Percentiles rank a stretch among this genome's conserved stretches.
phyloP scores from a whole-genome alignment of 2,113 vertebrate species.

The Etheostoma cragini region DNA sequence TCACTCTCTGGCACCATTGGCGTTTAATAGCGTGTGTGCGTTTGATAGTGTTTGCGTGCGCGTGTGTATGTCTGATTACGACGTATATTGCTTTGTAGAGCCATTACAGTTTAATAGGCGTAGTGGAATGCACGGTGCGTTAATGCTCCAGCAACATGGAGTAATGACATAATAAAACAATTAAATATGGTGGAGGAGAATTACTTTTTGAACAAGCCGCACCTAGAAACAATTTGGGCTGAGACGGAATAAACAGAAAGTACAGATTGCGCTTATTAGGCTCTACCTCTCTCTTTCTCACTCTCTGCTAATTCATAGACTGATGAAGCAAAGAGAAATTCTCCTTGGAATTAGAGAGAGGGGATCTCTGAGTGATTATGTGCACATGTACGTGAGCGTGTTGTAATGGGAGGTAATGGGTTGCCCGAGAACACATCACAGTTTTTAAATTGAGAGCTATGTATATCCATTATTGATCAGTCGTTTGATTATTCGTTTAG shows the following conservation, averaged over 20 bases:
- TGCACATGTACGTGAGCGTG: background rate
- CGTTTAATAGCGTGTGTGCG: slow-evolving; percentile 72
- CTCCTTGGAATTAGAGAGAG: slow-evolving; percentile 33
- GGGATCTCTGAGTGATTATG: slow-evolving; percentile 24
- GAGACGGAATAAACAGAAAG: slow-evolving; percentile 69
- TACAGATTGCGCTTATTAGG: slow-evolving; percentile 67
- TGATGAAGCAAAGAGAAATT: slow-evolving; percentile 31
- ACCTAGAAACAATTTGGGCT: slow-evolving; percentile 73
- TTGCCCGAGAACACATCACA: background rate
- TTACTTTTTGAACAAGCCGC: slow-evolving; percentile 76
- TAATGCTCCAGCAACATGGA: slow-evolving; percentile 75
- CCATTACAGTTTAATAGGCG: slow-evolving; percentile 82
- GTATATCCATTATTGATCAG: slow-evolving; percentile 6
- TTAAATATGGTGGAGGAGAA: slow-evolving; percentile 79
- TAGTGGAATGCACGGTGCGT: slow-evolving; percentile 66
- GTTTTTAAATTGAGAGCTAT: background rate
- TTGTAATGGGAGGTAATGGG: background rate
- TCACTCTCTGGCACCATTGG: slow-evolving; percentile 69
- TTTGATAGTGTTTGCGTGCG: slow-evolving; percentile 58
- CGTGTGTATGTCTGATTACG: slow-evolving; percentile 44
- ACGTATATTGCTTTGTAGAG: slow-evolving; percentile 71
- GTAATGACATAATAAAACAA: slow-evolving; percentile 84
- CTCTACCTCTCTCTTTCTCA: slow-evolving; percentile 11
- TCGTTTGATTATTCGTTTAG: background rate
- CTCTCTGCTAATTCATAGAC: slow-evolving; percentile 53